phyloP scores from a whole-genome alignment of 2,797 vertebrate species.

The Sebastes nivosus region DNA sequence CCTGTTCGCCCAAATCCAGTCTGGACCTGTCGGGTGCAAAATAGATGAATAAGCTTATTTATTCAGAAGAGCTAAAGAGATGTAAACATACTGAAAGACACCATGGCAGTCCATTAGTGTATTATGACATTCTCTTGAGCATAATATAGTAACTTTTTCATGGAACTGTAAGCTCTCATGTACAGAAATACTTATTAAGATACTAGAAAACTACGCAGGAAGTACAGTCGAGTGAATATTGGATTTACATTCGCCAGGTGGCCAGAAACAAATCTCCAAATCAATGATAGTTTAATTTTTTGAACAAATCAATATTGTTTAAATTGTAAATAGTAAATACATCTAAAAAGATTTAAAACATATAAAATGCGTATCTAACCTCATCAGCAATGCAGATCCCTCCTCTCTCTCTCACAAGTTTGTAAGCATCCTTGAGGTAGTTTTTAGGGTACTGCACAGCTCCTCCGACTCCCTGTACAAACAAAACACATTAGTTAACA shows the following conservation, averaged over 20 bases:
- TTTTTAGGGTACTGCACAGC: slow-evolving; percentile 91
- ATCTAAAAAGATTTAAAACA: not conserved
- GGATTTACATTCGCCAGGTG: not conserved
- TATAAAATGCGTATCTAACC: slow-evolving; percentile 72
- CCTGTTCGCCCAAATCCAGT: slow-evolving; percentile 94
- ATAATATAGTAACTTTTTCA: not conserved
- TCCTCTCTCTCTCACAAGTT: slow-evolving; percentile 87
- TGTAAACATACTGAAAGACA: not conserved
- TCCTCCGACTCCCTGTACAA: slow-evolving; percentile 88
- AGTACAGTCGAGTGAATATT: not conserved
- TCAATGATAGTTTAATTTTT: not conserved
- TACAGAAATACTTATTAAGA: not conserved
- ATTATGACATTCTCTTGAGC: not conserved
- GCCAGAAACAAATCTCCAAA: not conserved
- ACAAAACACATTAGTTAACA: slow-evolving; percentile 16
- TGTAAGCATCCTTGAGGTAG: slow-evolving; percentile 89
- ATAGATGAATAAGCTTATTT: not conserved
- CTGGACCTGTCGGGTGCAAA: slow-evolving; percentile 86
- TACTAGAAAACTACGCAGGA: too few species aligned
- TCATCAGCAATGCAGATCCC: slow-evolving; percentile 94
- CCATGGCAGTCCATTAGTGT: not conserved
- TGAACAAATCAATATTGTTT: not conserved
- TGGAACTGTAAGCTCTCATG: not conserved
- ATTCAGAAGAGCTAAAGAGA: not conserved
- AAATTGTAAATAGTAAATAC: not conserved